These are phyloP conservation scores for Lepilemur ruficaudatus DNA, from an alignment of 2,797 vertebrate species.

Conservation along the genomic window DNA sequence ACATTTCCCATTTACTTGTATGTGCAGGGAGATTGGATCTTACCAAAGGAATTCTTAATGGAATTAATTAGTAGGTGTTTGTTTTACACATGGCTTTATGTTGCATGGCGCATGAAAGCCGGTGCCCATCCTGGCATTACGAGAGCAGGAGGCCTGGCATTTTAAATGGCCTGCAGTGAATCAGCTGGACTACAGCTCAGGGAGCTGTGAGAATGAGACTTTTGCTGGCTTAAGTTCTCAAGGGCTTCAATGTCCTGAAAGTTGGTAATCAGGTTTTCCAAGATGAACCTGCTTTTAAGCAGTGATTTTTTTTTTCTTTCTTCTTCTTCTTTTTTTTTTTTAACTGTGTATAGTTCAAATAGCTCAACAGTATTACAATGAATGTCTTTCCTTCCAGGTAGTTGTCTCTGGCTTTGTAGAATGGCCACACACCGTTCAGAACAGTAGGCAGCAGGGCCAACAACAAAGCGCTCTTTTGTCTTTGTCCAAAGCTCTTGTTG, in stretches of 20 bases:
- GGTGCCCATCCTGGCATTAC: conserved; percentile 80
- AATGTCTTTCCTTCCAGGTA: conserved; percentile 26
- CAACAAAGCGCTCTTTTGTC: neutral
- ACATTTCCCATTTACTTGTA: conserved; percentile 41
- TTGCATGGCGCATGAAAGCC: conserved; percentile 79
- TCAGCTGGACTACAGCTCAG: conserved; percentile 76
- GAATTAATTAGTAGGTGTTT: conserved; percentile 83
- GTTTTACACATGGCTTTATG: conserved; percentile 75
- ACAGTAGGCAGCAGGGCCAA: neutral
- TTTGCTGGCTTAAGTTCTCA: conserved; percentile 66
- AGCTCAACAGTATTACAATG: conserved; percentile 49
- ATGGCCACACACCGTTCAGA: neutral
- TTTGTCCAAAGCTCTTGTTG: neutral
- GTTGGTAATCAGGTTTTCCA: conserved; percentile 85
- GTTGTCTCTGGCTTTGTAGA: conserved; percentile 35
- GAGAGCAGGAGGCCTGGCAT: conserved; percentile 79
- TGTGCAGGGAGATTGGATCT: conserved; percentile 53
- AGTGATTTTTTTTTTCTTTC: conserved; percentile 48
- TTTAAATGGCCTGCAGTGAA: conserved; percentile 80
- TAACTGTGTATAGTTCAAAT: conserved; percentile 63
- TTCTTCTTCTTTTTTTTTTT: neutral
- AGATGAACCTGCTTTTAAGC: conserved; percentile 83
- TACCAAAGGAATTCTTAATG: conserved; percentile 81
- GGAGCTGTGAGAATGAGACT: conserved; percentile 79
- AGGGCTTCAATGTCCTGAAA: conserved; percentile 68